These are phyloP conservation scores for Hyperoplus immaculatus DNA, from an alignment of 2,797 vertebrate species.

Conservation along the genomic window DNA sequence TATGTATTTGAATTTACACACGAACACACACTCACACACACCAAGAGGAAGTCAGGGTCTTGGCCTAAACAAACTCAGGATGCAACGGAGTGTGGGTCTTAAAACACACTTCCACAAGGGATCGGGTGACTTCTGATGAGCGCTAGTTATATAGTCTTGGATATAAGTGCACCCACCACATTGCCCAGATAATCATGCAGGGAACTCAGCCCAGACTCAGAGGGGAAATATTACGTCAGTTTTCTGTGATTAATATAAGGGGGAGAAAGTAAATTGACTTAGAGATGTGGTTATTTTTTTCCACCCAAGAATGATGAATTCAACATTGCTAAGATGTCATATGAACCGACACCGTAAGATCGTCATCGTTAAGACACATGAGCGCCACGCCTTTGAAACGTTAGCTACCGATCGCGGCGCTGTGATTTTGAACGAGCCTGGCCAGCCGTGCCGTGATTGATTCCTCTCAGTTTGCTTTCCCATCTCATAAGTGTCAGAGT, in stretches of 20 bases:
- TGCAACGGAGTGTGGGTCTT: conserved; percentile 66
- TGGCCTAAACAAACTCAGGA: conserved; percentile 79
- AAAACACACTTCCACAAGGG: conserved; percentile 65
- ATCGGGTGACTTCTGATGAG: conserved; percentile 72
- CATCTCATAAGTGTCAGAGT: conserved; percentile 42
- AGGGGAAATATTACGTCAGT: conserved; percentile 46
- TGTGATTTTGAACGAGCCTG: conserved; percentile 21
- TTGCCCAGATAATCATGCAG: conserved; percentile 46
- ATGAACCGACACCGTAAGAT: conserved; percentile 22
- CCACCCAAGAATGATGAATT: conserved; percentile 24
- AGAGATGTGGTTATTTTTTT: conserved; percentile 33
- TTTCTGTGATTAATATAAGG: conserved; percentile 48
- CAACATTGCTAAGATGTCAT: conserved; percentile 29
- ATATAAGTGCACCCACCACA: conserved; percentile 66
- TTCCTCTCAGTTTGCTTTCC: conserved; percentile 13
- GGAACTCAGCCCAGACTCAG: conserved; percentile 28
- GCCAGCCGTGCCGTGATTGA: conserved; percentile 31
- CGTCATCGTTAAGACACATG: conserved; percentile 22
- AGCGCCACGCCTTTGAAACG: conserved; percentile 33
- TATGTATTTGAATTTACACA: conserved; percentile 39
- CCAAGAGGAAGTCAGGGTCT: conserved; percentile 64
- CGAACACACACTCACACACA: conserved; percentile 10
- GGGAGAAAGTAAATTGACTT: conserved; percentile 18
- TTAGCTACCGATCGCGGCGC: conserved; percentile 23
- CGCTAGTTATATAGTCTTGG: conserved; percentile 66